Base-by-base conservation (phyloP, 2,113 vertebrate species). In the Ailuropoda melanoleuca region DNA sequence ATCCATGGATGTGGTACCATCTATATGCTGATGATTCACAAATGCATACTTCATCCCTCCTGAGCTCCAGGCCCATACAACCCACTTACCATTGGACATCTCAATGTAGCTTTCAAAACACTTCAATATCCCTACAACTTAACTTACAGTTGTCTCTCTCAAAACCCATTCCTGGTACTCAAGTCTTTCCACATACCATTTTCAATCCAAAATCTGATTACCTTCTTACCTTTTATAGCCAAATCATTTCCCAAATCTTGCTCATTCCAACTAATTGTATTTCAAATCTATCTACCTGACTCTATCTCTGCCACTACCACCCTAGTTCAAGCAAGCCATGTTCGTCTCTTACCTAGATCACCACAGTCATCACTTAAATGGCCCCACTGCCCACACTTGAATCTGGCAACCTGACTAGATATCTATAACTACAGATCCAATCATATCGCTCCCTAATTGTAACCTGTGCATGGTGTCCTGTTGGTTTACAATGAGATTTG, bases 321-420 rank as follows among this genome's bases (percentile, higher is more conserved):
- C 15, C 24, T 50, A 23, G 11, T n/a, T 31, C 66, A 56, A 50
- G 34, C 14, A 39, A 75, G 34, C 18, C 55, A 75, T 10, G 66
- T 46, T 75, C 19, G 14, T 68, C 26, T 88, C 24, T 82, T 60
- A 39, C 68, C 58, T 84, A 37, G 3, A 50, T 84, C 72, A 39
- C 23, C 53, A 37, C 2, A 75, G 3, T 17, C 12, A 3, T 53
- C 34, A 13, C 77, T 72, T 34, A 66, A 37, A 2, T 74, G 10
- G n/a, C 29, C 26, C 24, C 24, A 23, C 1, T 13, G 0, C 18
- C 12, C n/a, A n/a, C 4, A 8, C 10, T 43, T n/a, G 0, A 23
- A 34, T 60, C 24, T 3, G 29, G 64, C 14, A 74, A 14, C 53
- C n/a, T 80, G 48, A 6, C 48, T 9, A 6, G 13, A 24, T 74